Evolutionary conservation across 2,797 vertebrate species (phyloP).

Genomic region (Zalophus californianus): DNA sequence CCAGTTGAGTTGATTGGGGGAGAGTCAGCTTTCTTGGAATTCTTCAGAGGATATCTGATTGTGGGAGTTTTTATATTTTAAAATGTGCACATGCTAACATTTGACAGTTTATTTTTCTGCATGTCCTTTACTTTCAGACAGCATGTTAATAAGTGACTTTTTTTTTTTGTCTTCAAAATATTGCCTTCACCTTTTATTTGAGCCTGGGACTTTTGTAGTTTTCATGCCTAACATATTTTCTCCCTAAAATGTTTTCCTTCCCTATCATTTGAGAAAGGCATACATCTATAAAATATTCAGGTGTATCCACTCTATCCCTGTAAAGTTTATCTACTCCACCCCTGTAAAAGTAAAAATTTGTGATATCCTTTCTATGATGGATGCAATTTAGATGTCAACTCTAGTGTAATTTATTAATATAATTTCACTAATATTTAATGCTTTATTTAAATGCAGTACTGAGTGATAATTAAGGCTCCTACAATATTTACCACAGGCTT

Average conservation of each 20-base stretch:
- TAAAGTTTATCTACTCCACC: background rate
- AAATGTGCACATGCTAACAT: conserved; percentile 11
- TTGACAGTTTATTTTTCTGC: conserved; percentile 39
- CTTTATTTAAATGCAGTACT: background rate
- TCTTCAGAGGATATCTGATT: background rate
- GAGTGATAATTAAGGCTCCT: conserved; percentile 36
- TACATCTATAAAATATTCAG: conserved; percentile 30
- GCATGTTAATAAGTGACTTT: conserved; percentile 43
- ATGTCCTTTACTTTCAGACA: conserved; percentile 60
- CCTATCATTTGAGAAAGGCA: background rate
- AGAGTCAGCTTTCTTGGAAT: background rate
- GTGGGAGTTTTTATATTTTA: conserved; percentile 13
- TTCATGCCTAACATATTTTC: conserved; percentile 7
- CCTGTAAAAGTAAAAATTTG: conserved; percentile 1
- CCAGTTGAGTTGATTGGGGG: background rate
- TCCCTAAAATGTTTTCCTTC: background rate
- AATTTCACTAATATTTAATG: conserved; percentile 41
- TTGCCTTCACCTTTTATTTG: conserved; percentile 9
- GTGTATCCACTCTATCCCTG: background rate
- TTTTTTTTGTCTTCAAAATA: conserved; percentile 54
- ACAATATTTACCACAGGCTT: background rate
- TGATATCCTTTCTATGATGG: background rate
- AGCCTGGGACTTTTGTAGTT: background rate
- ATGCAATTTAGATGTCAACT: conserved; percentile 26
- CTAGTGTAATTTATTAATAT: background rate